phyloP scores from a whole-genome alignment of 2,888 invertebrate genomes.

The Papilio demoleus region DNA sequence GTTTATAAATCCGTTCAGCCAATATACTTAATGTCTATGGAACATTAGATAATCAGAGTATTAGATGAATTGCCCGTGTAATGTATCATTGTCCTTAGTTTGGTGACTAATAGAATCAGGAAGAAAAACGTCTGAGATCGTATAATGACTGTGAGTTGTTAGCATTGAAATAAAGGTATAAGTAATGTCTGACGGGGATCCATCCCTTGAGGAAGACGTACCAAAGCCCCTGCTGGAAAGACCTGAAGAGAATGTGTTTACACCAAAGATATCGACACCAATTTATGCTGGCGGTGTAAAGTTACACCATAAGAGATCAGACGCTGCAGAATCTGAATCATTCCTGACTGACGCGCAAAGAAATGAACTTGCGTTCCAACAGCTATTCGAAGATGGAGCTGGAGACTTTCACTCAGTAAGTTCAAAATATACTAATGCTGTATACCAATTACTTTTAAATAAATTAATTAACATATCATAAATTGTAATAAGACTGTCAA shows the following conservation, averaged over 20 bases:
- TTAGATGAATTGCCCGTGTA: slow-evolving; percentile 45
- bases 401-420: slow-evolving; percentile 69
- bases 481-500: too few species aligned
- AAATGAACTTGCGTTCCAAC: slow-evolving; percentile 75
- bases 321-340: slow-evolving; percentile 70
- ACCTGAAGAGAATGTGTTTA: slow-evolving; percentile 76
- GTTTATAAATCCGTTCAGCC: not conserved
- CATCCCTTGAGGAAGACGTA: slow-evolving; percentile 79
- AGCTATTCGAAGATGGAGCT: slow-evolving; percentile 73
- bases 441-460: too few species aligned
- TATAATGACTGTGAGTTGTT: slow-evolving; percentile 42
- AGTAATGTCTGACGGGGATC: slow-evolving; percentile 82
- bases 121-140: slow-evolving; percentile 7
- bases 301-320: slow-evolving; percentile 68
- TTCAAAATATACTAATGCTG: slow-evolving; percentile 8
- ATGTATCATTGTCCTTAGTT: slow-evolving; percentile 39
- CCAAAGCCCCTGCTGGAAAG: slow-evolving; percentile 71
- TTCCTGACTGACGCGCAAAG: slow-evolving; percentile 73
- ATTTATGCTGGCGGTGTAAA: slow-evolving; percentile 73
- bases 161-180: slow-evolving; percentile 43
- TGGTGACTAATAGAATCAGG: slow-evolving; percentile 34
- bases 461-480: too few species aligned
- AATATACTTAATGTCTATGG: not conserved
- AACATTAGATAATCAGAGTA: not conserved
- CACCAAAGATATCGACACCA: slow-evolving; percentile 76